phyloP scores from a whole-genome alignment of 1,140 invertebrate genomes.

The Drosophila bocki region DNA sequence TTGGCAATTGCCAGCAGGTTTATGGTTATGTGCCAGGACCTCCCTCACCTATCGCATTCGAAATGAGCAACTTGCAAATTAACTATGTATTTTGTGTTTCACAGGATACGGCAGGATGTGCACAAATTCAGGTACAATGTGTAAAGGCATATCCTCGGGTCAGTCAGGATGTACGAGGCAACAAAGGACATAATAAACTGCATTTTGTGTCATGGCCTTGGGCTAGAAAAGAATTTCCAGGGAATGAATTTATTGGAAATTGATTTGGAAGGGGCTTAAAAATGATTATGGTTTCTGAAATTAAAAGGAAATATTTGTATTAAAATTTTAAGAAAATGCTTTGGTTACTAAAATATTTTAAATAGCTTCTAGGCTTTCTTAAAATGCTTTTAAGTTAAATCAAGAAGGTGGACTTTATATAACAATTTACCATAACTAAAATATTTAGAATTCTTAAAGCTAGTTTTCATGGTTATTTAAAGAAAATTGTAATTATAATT shows the following conservation, averaged over 20 bases:
- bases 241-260: not conserved
- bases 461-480: too few species aligned
- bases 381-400: not conserved
- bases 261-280: not conserved
- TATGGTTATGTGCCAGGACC: slow-evolving; percentile 24
- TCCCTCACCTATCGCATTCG: not conserved
- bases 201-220: not conserved
- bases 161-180: slow-evolving; percentile 1
- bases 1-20: slow-evolving; percentile 23
- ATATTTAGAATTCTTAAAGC: not conserved
- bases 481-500: not conserved
- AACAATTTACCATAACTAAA: not conserved
- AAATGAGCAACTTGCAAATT: slow-evolving; percentile 15
- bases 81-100: slow-evolving; percentile 6
- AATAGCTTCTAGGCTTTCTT: too few species aligned
- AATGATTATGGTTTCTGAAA: not conserved
- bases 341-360: not conserved
- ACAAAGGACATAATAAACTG: slow-evolving; percentile 11
- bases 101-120: slow-evolving; percentile 4
- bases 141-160: slow-evolving; percentile 3
- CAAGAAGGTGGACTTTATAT: not conserved
- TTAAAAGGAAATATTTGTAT: not conserved
- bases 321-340: not conserved
- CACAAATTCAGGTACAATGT: not conserved
- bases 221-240: not conserved